A percentile compares a stretch with the other conserved stretches of the same genome.
Conservation (phyloP, 2,888 invertebrate genomes). For the Pachymerium ferrugineum region DNA sequence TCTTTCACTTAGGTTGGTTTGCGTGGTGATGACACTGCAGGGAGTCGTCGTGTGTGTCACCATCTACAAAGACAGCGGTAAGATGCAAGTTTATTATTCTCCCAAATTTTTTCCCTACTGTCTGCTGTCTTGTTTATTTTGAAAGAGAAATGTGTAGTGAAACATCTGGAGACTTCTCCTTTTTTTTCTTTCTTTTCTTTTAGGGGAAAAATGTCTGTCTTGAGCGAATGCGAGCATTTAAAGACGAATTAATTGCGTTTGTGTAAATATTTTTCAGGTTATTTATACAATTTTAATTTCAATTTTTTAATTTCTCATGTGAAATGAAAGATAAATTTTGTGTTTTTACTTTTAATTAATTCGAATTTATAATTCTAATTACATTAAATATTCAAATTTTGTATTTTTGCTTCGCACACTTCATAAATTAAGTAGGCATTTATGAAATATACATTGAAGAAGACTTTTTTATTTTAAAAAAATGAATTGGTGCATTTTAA, state of each 20-base stretch:
- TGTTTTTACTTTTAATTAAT: too few relatives aligned
- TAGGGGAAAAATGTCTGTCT: background rate
- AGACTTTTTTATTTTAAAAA: too few relatives aligned
- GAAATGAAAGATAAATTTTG: too few relatives aligned
- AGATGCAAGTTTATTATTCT: background rate
- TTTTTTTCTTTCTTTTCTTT: background rate
- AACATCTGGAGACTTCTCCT: background rate
- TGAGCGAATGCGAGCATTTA: background rate
- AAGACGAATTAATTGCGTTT: background rate
- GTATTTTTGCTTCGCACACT: too few relatives aligned
- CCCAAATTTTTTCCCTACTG: background rate
- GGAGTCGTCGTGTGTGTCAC: background rate
- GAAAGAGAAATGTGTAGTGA: background rate
- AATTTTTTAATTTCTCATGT: too few relatives aligned
- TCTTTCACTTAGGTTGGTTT: background rate
- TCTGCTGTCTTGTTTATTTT: background rate
- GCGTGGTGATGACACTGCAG: background rate
- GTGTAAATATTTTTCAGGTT: background rate
- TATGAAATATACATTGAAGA: too few relatives aligned
- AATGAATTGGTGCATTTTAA: too few relatives aligned
- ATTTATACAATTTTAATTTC: background rate
- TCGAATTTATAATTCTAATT: too few relatives aligned
- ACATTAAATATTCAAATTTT: too few relatives aligned
- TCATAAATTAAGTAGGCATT: too few relatives aligned
- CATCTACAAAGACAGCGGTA: background rate